Percentiles rank a stretch among this genome's conserved stretches.
phyloP scores from a whole-genome alignment of 2,888 invertebrate species.

The Melinopterus prodromus region DNA sequence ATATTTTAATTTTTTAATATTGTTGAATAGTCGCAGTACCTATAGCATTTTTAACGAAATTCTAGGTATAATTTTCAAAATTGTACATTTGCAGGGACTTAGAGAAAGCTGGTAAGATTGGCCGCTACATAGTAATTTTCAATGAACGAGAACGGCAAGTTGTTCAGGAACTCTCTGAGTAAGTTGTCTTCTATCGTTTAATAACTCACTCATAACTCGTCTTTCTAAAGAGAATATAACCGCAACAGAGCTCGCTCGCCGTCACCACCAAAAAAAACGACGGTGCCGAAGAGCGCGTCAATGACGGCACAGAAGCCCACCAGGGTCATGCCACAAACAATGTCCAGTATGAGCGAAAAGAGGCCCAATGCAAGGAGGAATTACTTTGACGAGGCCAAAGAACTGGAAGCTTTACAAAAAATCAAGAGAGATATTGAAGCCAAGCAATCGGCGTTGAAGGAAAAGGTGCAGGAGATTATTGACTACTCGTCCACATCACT shows the following conservation, averaged over 20 bases:
- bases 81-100: conserved; percentile 27
- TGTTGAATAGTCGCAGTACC: too few species aligned
- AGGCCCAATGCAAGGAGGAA: conserved; percentile 9
- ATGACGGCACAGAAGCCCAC: neutral
- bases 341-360: conserved; percentile 27
- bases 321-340: conserved; percentile 5
- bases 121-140: conserved; percentile 22
- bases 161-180: conserved; percentile 29
- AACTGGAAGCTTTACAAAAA: conserved; percentile 31
- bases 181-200: neutral
- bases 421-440: conserved; percentile 31
- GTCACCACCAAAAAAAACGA: neutral
- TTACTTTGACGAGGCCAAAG: conserved; percentile 13
- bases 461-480: conserved; percentile 33
- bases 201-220: neutral
- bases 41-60: too few species aligned
- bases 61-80: neutral
- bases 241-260: neutral
- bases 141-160: conserved; percentile 35
- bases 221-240: neutral
- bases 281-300: neutral
- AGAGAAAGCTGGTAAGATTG: conserved; percentile 30
- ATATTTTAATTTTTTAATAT: too few species aligned
- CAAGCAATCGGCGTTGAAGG: conserved; percentile 34
- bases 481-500: conserved; percentile 22